A percentile compares a stretch with the other conserved stretches of the same genome.
Conservation (phyloP, 53 echinoderm and acorn worm genomes). For the Antedon mediterranea region DNA sequence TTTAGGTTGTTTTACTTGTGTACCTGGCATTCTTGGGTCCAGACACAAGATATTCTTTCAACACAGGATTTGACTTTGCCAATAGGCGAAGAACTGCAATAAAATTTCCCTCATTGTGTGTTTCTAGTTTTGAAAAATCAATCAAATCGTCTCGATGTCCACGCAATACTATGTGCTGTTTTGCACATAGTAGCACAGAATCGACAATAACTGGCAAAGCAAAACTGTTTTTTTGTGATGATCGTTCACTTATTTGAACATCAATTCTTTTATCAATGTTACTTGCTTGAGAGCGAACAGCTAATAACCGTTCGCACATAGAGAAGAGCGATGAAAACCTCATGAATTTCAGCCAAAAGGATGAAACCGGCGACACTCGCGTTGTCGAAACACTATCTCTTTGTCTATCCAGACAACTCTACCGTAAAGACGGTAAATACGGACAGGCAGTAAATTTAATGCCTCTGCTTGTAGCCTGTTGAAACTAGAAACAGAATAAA, state of each 20-base stretch:
- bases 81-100: conserved; percentile 10
- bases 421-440: too few relatives aligned
- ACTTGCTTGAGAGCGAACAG: too few relatives aligned
- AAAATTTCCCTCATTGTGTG: conserved; percentile 7
- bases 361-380: too few relatives aligned
- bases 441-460: too few relatives aligned
- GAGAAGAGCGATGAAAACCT: too few relatives aligned
- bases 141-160: conserved; percentile 11
- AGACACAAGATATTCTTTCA: conserved; percentile 1
- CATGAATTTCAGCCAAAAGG: too few relatives aligned
- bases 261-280: conserved; percentile 1
- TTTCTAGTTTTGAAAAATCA: neutral
- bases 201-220: conserved; percentile 1
- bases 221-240: neutral
- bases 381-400: too few relatives aligned
- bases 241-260: conserved; percentile 7
- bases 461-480: too few relatives aligned
- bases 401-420: too few relatives aligned
- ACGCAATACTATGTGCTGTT: conserved; percentile 11
- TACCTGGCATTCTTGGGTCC: conserved; percentile 14
- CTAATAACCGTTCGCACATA: too few relatives aligned
- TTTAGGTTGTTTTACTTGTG: conserved; percentile 12
- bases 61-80: conserved; percentile 2
- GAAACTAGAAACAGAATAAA: too few relatives aligned
- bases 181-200: conserved; percentile 12